These are phyloP conservation scores for Tarsius wallacei DNA, from an alignment of 2,797 vertebrate species.

Conservation along the genomic window DNA sequence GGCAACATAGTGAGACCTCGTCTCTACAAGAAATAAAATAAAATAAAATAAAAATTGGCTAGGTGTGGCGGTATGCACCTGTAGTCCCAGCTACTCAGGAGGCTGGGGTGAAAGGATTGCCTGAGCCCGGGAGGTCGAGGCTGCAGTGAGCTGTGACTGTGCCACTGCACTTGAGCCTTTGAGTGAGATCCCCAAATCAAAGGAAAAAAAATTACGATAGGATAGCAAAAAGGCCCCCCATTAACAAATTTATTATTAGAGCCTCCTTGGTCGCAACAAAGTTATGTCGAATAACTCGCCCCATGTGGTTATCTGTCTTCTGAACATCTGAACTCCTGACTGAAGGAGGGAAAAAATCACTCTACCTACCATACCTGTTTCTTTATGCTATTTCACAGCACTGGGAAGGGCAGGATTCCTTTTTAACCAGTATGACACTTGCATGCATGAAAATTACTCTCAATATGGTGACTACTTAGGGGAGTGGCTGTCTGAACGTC, in stretches of 20 bases:
- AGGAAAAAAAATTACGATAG: not conserved
- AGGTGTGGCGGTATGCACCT: too few species aligned
- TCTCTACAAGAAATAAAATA: too few species aligned
- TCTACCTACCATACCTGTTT: not conserved
- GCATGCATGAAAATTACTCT: not conserved
- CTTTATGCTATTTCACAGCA: not conserved
- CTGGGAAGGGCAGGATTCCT: not conserved
- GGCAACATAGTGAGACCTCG: too few species aligned
- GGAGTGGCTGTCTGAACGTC: not conserved
- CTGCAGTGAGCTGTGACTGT: too few species aligned
- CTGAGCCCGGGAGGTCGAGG: too few species aligned
- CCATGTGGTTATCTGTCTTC: not conserved
- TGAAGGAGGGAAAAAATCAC: not conserved
- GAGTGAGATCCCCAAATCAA: too few species aligned
- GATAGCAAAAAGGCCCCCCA: not conserved
- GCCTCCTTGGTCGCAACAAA: not conserved
- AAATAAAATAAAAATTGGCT: too few species aligned
- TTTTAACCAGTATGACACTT: not conserved
- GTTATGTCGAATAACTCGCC: not conserved
- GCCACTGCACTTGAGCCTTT: too few species aligned
- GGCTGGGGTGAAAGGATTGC: too few species aligned
- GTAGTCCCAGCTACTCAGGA: too few species aligned
- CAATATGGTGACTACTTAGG: not conserved
- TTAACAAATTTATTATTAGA: slow-evolving; percentile 14
- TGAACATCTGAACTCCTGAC: not conserved